Evolutionary conservation across 2,797 vertebrate genomes (phyloP), one percentile per base, ranked within the genome.

Genomic region (Tinamus major): DNA sequence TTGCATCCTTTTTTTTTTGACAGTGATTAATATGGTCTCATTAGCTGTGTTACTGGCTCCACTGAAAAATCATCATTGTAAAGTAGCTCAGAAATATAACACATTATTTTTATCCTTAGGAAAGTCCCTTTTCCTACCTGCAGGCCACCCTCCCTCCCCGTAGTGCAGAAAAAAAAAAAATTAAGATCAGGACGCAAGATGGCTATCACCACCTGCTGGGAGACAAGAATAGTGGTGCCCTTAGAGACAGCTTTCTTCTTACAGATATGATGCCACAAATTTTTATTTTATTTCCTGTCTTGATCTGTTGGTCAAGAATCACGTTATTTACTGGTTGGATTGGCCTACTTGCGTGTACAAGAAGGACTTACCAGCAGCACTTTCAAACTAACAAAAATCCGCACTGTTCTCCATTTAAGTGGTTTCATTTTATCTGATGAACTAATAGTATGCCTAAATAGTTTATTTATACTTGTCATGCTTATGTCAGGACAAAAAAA

Each of bases 401-500:
- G 23, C 56, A 27, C 12, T 7, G 46, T 9, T 86, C n/a, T 80
- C 44, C 44, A 90, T 83, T 76, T 64, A 93, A 64, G 59, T 21
- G 78, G 13, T 58, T 95, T 83, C 39, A 72, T 58, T 33, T 79
- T 82, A 94, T 42, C 61, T 89, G 72, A 87, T 46, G 31, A 80
- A 68, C 59, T 83, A 87, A 93, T 8, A 69, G 31, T 10, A 58
- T 10, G 23, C 21, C 46, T 89, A 89, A 93, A 75, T 26, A 59
- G 21, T 84, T 95, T 68, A 72, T 85, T 96, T 96, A 44, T 62
- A 92, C 79, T 82, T 62, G 75, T 59, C 74, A 94, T 58, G 56
- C 80, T 64, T 89, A 85, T 94, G 42, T 58, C 61, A 77, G 37
- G 53, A 94, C 89, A 71, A 67, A 91, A 87, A 56, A 71, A 67